phyloP scores from a whole-genome alignment of 2,888 invertebrate species.

The Lycaena phlaeas region DNA sequence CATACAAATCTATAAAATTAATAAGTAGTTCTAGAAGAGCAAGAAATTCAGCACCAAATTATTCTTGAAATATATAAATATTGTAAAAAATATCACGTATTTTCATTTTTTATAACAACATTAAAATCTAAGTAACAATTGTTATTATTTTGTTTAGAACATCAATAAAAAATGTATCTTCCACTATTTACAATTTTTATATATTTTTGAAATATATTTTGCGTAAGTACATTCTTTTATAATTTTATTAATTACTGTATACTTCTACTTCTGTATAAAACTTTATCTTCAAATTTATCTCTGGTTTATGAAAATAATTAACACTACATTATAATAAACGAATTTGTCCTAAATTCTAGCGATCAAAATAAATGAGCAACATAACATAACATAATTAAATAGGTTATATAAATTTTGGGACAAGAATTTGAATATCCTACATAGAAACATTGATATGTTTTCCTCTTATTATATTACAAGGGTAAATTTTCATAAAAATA shows the following conservation, averaged over 20 bases:
- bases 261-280: not conserved
- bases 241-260: not conserved
- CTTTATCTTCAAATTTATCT: not conserved
- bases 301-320: not conserved
- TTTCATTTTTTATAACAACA: constrained; percentile 12
- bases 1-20: constrained; percentile 40
- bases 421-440: constrained; percentile 1
- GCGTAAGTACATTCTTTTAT: not conserved
- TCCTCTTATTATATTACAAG: constrained; percentile 8
- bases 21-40: constrained; percentile 35
- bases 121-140: constrained; percentile 6
- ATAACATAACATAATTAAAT: not conserved
- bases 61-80: constrained; percentile 34
- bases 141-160: too few species aligned
- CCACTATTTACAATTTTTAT: not conserved
- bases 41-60: constrained; percentile 57
- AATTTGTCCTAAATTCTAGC: not conserved
- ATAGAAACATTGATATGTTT: constrained; percentile 24
- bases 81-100: constrained; percentile 37
- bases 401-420: not conserved
- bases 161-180: not conserved
- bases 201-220: not conserved
- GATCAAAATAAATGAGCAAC: not conserved
- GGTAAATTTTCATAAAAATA: constrained; percentile 16
- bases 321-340: not conserved